Evolutionary conservation across 2,888 invertebrate genomes (phyloP).

Genomic region (Globia sparganii): DNA sequence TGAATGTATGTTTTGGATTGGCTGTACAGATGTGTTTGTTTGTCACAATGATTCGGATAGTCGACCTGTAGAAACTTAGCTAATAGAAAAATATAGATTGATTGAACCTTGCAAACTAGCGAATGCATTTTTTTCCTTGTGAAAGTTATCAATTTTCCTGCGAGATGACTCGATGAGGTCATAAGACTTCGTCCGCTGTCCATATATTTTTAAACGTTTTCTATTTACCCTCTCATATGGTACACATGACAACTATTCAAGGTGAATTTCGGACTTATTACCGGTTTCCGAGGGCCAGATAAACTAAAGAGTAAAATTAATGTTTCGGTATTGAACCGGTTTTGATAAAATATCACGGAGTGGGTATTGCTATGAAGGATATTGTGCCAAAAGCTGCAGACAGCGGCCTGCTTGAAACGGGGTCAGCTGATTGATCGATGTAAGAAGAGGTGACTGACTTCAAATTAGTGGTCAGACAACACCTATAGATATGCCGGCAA

Average conservation of each 20-base stretch:
- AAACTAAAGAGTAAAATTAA: conserved; percentile 19
- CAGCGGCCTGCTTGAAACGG: neutral
- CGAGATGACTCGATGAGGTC: neutral
- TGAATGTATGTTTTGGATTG: neutral
- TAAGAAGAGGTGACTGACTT: neutral
- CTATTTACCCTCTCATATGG: neutral
- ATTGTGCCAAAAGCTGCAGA: conserved; percentile 6
- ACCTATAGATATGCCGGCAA: neutral
- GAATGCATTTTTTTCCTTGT: neutral
- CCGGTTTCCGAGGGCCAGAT: conserved; percentile 40
- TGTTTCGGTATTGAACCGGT: conserved; percentile 33
- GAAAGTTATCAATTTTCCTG: neutral
- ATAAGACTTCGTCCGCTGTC: neutral
- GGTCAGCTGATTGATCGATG: neutral
- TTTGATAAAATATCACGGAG: conserved; percentile 22
- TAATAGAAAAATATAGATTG: no score
- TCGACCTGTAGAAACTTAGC: no score
- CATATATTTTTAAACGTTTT: neutral
- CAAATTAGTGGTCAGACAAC: neutral
- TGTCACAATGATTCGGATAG: no score
- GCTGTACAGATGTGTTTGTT: neutral
- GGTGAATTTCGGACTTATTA: conserved; percentile 36
- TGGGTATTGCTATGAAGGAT: conserved; percentile 13
- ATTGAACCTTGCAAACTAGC: neutral
- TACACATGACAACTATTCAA: conserved; percentile 31